Evolutionary conservation across 30 jellyfish, hydroid and myxozoan genomes (phyloP).

Genomic region (Aurelia sp.): DNA sequence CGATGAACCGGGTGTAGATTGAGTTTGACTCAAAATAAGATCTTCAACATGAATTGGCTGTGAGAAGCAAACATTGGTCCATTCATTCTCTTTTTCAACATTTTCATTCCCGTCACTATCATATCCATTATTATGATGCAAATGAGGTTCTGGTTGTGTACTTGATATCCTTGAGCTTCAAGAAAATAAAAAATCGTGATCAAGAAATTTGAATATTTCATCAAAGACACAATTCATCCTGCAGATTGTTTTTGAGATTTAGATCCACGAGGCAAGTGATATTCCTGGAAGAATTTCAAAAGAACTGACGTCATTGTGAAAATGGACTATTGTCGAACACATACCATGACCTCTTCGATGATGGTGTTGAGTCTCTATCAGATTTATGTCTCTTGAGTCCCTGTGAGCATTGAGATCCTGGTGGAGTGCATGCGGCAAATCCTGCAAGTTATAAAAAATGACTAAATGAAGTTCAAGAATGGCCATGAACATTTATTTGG

Average conservation of each 20-base stretch:
- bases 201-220: no score
- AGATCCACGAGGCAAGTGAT: no score
- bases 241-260: no score
- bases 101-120: constrained; percentile 44
- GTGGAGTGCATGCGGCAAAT: constrained; percentile 42
- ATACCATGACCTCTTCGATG: constrained; percentile 54
- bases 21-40: constrained; percentile 86
- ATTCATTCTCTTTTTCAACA: constrained; percentile 31
- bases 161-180: constrained; percentile 70
- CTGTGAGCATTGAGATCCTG: constrained; percentile 72
- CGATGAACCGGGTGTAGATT: constrained; percentile 88
- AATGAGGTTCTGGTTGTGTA: constrained; percentile 92
- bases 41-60: constrained; percentile 93
- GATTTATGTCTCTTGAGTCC: constrained; percentile 88
- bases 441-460: not conserved
- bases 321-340: not conserved
- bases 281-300: no score
- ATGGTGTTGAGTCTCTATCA: constrained; percentile 64
- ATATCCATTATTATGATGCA: constrained; percentile 50
- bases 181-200: not conserved
- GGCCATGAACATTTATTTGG: no score
- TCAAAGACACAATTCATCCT: no score
- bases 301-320: no score
- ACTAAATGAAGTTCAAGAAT: no score
- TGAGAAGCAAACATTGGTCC: constrained; percentile 79